These are phyloP conservation scores for Orchestia grillus DNA, from an alignment of 1,140 invertebrate species.

Conservation along the genomic window DNA sequence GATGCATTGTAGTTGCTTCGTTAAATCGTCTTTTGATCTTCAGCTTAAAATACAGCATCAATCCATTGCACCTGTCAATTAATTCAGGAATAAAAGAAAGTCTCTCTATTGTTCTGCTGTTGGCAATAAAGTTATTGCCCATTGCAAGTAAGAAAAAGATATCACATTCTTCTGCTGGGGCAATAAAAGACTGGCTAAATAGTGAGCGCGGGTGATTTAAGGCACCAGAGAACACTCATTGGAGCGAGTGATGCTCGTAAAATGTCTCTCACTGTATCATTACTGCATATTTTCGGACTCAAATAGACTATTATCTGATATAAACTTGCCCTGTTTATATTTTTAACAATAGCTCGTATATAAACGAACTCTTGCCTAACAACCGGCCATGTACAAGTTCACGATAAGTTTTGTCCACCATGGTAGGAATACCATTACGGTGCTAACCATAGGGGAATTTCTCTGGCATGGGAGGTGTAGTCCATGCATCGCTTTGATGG, in stretches of 20 bases:
- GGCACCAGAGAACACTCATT: slow-evolving; percentile 51
- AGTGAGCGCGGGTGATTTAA: slow-evolving; percentile 27
- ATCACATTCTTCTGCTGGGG: slow-evolving; percentile 47
- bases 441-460: not conserved
- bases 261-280: slow-evolving; percentile 53
- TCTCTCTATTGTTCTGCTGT: slow-evolving; percentile 44
- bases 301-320: slow-evolving; percentile 57
- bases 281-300: slow-evolving; percentile 54
- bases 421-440: slow-evolving; percentile 14
- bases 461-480: not conserved
- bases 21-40: slow-evolving; percentile 29
- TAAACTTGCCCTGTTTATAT: slow-evolving; percentile 56
- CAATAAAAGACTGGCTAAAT: slow-evolving; percentile 52
- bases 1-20: not conserved
- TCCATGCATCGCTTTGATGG: slow-evolving; percentile 30
- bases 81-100: slow-evolving; percentile 48
- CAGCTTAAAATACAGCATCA: slow-evolving; percentile 13
- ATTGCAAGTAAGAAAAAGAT: slow-evolving; percentile 54
- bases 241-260: slow-evolving; percentile 54
- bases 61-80: slow-evolving; percentile 22
- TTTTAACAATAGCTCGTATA: slow-evolving; percentile 57
- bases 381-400: not conserved
- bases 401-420: not conserved
- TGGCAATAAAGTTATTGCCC: slow-evolving; percentile 54
- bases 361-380: not conserved